Evolutionary conservation across 2,797 vertebrate species (phyloP).

Genomic region (Carapus acus): DNA sequence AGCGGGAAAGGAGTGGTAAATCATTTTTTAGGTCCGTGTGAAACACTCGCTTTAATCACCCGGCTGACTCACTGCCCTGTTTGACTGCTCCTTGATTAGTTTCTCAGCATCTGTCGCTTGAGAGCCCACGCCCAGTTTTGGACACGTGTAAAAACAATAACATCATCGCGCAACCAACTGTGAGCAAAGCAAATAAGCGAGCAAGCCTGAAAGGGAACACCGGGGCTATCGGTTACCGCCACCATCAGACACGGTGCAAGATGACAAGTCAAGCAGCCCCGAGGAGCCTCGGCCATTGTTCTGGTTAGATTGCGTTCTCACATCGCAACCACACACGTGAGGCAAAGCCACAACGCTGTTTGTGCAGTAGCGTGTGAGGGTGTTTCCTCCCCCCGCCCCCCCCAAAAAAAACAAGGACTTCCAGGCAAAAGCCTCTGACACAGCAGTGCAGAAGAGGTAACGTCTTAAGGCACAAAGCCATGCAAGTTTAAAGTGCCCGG

Average conservation of each 20-base stretch:
- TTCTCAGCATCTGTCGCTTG: conserved; percentile 32
- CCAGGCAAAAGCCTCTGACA: no score
- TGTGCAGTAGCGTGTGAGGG: no score
- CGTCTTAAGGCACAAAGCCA: no score
- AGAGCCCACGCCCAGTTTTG: conserved; percentile 25
- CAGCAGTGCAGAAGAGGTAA: no score
- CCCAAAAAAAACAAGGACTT: no score
- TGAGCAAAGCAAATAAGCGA: conserved; percentile 9
- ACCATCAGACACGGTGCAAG: conserved; percentile 37
- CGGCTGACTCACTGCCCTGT: conserved; percentile 43
- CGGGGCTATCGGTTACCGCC: conserved; percentile 48
- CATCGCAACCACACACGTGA: conserved; percentile 43
- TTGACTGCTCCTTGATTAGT: conserved; percentile 57
- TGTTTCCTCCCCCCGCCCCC: no score
- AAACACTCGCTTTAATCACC: conserved; percentile 47
- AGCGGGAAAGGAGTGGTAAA: conserved; percentile 45
- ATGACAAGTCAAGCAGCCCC: conserved; percentile 51
- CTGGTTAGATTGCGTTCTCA: conserved; percentile 52
- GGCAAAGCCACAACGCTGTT: conserved; percentile 51
- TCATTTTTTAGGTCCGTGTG: conserved; percentile 44
- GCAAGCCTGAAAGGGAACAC: conserved; percentile 49
- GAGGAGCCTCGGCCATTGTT: conserved; percentile 58
- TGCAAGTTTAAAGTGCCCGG: conserved; percentile 1
- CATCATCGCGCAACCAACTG: conserved; percentile 1
- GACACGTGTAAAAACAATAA: conserved; percentile 12